Percentiles rank a stretch among this genome's conserved stretches.
Conservation (phyloP, 1,140 invertebrate species). For the Phymorhynchus buccinoides region DNA sequence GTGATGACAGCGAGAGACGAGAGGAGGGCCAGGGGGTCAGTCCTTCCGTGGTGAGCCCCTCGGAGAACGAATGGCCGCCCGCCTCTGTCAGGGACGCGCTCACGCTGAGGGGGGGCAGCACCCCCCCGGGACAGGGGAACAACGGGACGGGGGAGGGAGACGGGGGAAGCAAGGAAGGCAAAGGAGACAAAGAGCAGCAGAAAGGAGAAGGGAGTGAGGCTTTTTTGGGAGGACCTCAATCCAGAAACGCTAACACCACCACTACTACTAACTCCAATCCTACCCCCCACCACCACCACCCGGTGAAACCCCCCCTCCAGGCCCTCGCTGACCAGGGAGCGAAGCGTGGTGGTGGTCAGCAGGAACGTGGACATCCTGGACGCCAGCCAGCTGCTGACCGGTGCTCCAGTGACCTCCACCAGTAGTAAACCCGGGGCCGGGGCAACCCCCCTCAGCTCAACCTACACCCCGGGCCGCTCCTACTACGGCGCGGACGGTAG, state of each 20-base stretch:
- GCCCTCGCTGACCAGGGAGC: neutral
- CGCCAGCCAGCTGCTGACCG: conserved; percentile 10
- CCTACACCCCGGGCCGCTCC: neutral
- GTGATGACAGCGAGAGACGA: neutral
- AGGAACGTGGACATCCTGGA: conserved; percentile 23
- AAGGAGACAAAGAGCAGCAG: neutral
- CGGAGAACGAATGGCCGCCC: neutral
- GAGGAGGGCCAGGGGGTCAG: neutral
- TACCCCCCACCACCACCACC: neutral
- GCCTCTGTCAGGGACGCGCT: neutral
- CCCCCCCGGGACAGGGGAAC: neutral
- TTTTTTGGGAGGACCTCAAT: neutral
- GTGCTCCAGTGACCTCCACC: neutral
- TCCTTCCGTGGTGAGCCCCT: neutral
- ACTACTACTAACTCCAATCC: neutral
- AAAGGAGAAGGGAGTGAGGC: neutral
- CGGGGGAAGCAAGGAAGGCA: neutral
- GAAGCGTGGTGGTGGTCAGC: conserved; percentile 19
- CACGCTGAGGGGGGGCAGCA: neutral
- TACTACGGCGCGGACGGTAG: neutral
- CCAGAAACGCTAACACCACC: no score
- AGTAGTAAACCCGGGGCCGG: neutral
- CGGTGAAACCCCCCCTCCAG: neutral
- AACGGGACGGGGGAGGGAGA: neutral
- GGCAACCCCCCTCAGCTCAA: neutral